Evolutionary conservation across 2,888 invertebrate genomes (phyloP), one percentile per base, ranked within the genome.

Genomic region (Lasioglossum vierecki): DNA sequence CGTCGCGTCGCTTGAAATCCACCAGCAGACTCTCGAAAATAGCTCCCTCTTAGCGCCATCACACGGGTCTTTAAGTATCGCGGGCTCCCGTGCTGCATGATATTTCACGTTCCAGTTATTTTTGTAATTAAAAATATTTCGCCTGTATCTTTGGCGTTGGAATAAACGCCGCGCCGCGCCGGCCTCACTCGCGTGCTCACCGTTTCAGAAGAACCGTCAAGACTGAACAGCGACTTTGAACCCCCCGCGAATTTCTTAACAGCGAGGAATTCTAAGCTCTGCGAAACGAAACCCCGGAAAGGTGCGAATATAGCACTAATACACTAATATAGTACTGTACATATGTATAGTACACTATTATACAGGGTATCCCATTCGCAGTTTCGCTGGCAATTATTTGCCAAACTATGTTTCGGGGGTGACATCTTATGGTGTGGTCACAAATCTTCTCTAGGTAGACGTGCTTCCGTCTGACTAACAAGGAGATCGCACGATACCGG

Each of bases 21-120:
- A 46, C 66, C 72, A 41, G 26, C 76, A 57, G 44, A 79, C 76
- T 49, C 79, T 71, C 35, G 71, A 78, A 84, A 85, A 80, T 84
- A 53, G 72, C 74, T 75, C 79, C 72, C 75, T 75, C 35, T 74
- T 49, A 46, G 35, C 35, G 80, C 18, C 49, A 75, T 78, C 57
- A 60, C 80, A 46, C 80, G 74, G 66, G 8, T 74, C 49, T 84
- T 80, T 76, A 80, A 78, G 80, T n/a, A 66, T 78, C 46, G 46
- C 68, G 57, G 35, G 26, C 18, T 26, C 15, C 63, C 63, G 15
- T 26, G 13, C 68, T 18, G 15, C 60, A 35, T 49, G 53, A 46
- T 77, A 70, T 76, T 72, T 79, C 71, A 57, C 76, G 72, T 70
- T 68, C 68, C 46, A 73, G 49, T 76, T 68, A 49, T 63, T 70